Evolutionary conservation across 2,113 vertebrate species (phyloP).

Genomic region (Anguilla japonica): DNA sequence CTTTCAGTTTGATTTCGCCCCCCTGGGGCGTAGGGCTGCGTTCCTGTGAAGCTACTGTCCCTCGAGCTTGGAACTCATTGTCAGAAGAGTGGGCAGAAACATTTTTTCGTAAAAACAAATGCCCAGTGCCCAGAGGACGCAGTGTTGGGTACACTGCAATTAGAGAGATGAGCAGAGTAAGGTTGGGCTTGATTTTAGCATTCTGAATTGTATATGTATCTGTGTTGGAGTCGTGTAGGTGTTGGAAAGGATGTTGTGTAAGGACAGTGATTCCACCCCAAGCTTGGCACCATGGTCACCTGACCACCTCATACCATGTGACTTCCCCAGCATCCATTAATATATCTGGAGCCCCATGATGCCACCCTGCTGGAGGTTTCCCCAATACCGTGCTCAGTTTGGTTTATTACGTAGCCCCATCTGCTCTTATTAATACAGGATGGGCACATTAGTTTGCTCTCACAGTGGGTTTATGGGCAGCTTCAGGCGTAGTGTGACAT

Average conservation of each 20-base stretch:
- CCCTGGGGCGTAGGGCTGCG: background rate
- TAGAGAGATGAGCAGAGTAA: background rate
- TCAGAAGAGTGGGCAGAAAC: background rate
- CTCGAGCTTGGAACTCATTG: background rate
- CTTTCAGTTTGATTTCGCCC: constrained; percentile 2
- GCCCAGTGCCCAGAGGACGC: background rate
- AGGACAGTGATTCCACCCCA: no score
- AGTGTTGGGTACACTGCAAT: background rate
- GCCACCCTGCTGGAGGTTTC: background rate
- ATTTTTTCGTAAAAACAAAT: background rate
- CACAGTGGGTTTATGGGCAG: background rate
- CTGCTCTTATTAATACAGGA: background rate
- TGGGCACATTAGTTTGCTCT: background rate
- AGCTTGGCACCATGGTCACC: no score
- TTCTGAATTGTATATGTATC: background rate
- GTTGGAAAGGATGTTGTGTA: background rate
- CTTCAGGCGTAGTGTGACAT: background rate
- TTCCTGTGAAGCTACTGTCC: accelerated
- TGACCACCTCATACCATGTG: background rate
- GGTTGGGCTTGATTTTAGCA: background rate
- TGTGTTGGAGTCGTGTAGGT: background rate
- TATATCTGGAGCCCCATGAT: background rate
- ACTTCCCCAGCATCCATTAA: background rate
- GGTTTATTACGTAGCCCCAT: constrained; percentile 4
- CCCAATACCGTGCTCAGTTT: background rate